Evolutionary conservation across 2,113 vertebrate species (phyloP).

Genomic region (Theristicus caerulescens): DNA sequence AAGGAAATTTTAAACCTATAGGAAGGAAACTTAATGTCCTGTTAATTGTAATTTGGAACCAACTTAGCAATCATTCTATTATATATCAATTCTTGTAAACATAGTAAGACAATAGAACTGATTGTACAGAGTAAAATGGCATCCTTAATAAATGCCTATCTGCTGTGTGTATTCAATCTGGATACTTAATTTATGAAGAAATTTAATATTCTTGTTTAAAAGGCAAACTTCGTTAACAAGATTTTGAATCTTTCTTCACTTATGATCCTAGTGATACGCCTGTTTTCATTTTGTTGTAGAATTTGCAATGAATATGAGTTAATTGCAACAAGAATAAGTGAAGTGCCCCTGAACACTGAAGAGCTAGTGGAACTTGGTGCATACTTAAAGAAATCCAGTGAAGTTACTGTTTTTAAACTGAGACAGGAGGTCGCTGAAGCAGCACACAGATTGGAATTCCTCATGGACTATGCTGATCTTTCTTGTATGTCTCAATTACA

Average conservation of each 20-base stretch:
- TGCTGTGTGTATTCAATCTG: background rate
- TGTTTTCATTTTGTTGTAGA: slow-evolving; percentile 63
- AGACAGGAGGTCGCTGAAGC: slow-evolving; percentile 77
- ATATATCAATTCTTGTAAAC: background rate
- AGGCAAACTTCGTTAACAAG: background rate
- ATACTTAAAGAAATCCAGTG: slow-evolving; percentile 78
- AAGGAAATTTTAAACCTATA: background rate
- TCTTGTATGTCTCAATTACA: slow-evolving; percentile 70
- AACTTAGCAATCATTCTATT: background rate
- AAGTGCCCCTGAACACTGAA: slow-evolving; percentile 77
- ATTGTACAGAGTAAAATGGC: background rate
- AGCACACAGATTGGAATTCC: slow-evolving; percentile 75
- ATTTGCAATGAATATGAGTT: slow-evolving; percentile 83
- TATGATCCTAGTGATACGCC: background rate
- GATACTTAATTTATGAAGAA: background rate
- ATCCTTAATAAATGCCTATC: background rate
- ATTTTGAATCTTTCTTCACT: background rate
- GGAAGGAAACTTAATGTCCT: background rate
- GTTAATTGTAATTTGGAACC: background rate
- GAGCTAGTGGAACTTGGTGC: slow-evolving; percentile 79
- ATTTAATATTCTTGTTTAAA: background rate
- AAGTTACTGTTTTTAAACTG: slow-evolving; percentile 82
- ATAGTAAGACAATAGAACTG: background rate
- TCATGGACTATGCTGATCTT: slow-evolving; percentile 84
- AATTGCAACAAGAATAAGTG: slow-evolving; percentile 78